Evolutionary conservation across 2,797 vertebrate genomes (phyloP).

Genomic region (Dermochelys coriacea): DNA sequence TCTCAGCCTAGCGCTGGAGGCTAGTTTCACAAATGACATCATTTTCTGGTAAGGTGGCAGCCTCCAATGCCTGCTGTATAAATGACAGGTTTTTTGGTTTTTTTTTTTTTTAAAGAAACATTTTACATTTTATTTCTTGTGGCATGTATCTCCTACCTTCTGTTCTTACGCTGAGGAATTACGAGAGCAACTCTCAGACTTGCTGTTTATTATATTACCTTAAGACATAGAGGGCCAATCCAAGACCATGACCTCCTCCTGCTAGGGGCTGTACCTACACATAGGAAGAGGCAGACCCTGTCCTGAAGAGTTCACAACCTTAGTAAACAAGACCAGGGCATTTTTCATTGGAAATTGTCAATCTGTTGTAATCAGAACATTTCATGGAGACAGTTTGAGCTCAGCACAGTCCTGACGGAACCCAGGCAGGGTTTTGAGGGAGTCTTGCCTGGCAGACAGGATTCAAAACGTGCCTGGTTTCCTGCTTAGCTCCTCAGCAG

Average conservation of each 20-base stretch:
- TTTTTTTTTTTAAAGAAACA: neutral
- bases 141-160: neutral
- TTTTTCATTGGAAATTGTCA: neutral
- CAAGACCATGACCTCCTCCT: neutral
- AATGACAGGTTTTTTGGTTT: neutral
- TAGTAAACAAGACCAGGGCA: neutral
- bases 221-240: neutral
- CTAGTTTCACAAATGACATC: neutral
- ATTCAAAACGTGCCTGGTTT: neutral
- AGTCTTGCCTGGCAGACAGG: neutral
- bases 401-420: neutral
- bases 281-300: neutral
- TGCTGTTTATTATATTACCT: neutral
- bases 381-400: neutral
- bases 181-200: neutral
- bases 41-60: neutral
- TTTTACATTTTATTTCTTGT: neutral
- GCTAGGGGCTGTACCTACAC: neutral
- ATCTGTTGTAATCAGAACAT: neutral
- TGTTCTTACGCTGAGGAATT: neutral
- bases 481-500: neutral
- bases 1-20: neutral
- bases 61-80: neutral
- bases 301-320: neutral
- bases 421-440: neutral